These are phyloP conservation scores for Hecatera dysodea DNA, from an alignment of 2,888 invertebrate genomes.

Conservation along the genomic window DNA sequence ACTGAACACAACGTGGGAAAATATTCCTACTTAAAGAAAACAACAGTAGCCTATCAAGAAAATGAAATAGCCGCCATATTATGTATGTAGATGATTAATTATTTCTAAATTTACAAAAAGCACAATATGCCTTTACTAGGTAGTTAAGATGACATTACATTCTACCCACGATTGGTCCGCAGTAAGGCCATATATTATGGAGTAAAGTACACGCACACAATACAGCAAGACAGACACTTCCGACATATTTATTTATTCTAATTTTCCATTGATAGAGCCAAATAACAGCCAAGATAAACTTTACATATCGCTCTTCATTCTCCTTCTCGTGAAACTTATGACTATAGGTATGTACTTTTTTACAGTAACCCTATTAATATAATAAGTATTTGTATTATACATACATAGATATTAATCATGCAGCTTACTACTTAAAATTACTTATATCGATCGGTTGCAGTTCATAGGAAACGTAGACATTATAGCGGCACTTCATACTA, in stretches of 20 bases:
- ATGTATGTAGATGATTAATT: conserved; percentile 34
- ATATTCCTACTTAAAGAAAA: conserved; percentile 64
- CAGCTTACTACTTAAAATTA: conserved; percentile 60
- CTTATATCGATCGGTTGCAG: conserved; percentile 65
- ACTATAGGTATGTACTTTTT: conserved; percentile 37
- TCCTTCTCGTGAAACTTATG: conserved; percentile 26
- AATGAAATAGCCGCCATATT: conserved; percentile 38
- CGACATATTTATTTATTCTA: conserved; percentile 28
- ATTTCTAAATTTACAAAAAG: conserved; percentile 71
- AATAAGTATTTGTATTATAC: conserved; percentile 39
- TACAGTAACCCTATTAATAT: conserved; percentile 36
- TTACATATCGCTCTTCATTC: conserved; percentile 30
- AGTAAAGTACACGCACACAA: conserved; percentile 66
- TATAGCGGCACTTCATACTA: conserved; percentile 60
- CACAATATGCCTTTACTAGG: conserved; percentile 73
- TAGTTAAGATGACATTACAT: conserved; percentile 73
- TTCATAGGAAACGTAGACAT: conserved; percentile 61
- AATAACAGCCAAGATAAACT: conserved; percentile 21
- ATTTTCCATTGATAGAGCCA: conserved; percentile 31
- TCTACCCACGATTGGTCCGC: conserved; percentile 85
- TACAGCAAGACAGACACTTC: conserved; percentile 54
- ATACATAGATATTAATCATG: conserved; percentile 40
- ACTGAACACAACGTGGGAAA: conserved; percentile 79
- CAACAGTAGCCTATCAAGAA: conserved; percentile 44
- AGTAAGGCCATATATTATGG: conserved; percentile 83